A percentile compares a stretch with the other conserved stretches of the same genome.
Evolutionary conservation across 2,113 vertebrate species (phyloP).

Genomic region (Cavia porcellus): DNA sequence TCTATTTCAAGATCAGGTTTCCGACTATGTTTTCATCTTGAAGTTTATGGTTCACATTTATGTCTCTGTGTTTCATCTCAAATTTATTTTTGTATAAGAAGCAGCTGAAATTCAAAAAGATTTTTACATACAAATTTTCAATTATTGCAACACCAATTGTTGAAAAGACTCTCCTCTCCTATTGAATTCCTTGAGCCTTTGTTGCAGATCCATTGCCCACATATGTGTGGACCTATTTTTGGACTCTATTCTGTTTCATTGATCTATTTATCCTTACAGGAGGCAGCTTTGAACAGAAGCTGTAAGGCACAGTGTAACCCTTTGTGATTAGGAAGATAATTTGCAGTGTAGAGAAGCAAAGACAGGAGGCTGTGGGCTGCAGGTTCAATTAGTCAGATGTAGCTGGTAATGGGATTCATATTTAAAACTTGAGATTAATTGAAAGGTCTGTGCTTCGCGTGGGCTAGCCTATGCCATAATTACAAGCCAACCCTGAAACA

Average conservation of each 20-base stretch:
- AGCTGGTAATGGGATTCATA: background rate
- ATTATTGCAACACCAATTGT: constrained; percentile 11
- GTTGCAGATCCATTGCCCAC: constrained; percentile 75
- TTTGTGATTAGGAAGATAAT: constrained; percentile 57
- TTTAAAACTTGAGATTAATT: background rate
- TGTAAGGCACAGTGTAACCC: constrained; percentile 35
- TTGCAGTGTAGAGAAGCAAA: background rate
- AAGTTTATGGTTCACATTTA: constrained; percentile 3
- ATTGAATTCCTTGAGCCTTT: constrained; percentile 61
- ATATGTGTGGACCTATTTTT: constrained; percentile 73
- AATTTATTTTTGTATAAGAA: constrained; percentile 40
- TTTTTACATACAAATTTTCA: background rate
- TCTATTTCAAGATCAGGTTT: background rate
- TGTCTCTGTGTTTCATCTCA: constrained; percentile 12
- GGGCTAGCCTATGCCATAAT: background rate
- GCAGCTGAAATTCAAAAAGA: background rate
- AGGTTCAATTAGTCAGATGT: background rate
- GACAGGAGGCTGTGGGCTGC: background rate
- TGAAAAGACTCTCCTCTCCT: constrained; percentile 60
- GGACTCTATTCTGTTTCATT: constrained; percentile 70
- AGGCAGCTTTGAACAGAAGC: constrained; percentile 70
- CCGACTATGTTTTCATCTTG: background rate
- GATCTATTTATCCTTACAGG: constrained; percentile 69
- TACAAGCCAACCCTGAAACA: background rate
- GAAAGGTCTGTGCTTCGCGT: background rate